These are phyloP conservation scores for Morpho helenor DNA, from an alignment of 2,888 invertebrate species.

Conservation along the genomic window DNA sequence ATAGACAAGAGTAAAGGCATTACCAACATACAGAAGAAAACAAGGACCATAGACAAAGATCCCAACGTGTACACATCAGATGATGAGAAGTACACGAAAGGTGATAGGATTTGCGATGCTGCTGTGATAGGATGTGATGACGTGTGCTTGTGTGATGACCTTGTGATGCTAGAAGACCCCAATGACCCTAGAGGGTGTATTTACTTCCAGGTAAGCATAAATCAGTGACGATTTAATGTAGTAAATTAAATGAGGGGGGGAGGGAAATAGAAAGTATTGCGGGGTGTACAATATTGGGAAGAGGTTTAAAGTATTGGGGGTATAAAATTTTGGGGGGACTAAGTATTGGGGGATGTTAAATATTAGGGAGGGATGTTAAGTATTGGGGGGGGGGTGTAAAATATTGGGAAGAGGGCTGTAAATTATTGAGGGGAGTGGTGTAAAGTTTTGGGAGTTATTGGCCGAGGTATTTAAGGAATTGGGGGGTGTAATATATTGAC, in stretches of 20 bases:
- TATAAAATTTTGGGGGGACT: no score
- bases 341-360: no score
- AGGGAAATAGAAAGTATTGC: background rate
- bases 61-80: constrained; percentile 35
- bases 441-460: no score
- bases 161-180: constrained; percentile 56
- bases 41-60: background rate
- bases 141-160: constrained; percentile 43
- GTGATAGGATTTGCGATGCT: constrained; percentile 16
- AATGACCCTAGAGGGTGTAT: constrained; percentile 79
- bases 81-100: constrained; percentile 18
- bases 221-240: background rate
- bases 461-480: no score
- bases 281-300: background rate
- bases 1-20: constrained; percentile 29
- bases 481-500: no score
- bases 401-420: no score
- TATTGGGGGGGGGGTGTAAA: no score
- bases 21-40: background rate
- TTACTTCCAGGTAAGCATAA: constrained; percentile 77
- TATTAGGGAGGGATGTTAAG: no score
- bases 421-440: no score
- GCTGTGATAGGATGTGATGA: constrained; percentile 20
- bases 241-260: background rate
- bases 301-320: no score